A percentile compares a stretch with the other conserved stretches of the same genome.
These are phyloP conservation scores for Ruditapes philippinarum DNA, from an alignment of 1,140 invertebrate genomes.

Conservation along the genomic window DNA sequence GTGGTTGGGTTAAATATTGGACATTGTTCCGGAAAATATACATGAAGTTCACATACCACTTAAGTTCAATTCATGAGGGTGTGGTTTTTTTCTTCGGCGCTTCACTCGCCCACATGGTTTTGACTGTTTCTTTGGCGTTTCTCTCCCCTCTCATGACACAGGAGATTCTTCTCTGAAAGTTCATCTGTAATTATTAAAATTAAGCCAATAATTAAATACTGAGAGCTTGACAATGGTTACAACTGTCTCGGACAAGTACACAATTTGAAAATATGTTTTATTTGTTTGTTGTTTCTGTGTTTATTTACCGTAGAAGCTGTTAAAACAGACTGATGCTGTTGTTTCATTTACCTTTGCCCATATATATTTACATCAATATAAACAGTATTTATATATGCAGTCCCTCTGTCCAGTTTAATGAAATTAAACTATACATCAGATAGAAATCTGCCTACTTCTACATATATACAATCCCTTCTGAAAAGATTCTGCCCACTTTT, in stretches of 20 bases:
- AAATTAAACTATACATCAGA: too few relatives aligned
- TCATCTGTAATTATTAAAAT: slow-evolving; percentile 27
- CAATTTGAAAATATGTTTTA: neutral
- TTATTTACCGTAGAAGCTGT: neutral
- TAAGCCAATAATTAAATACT: too few relatives aligned
- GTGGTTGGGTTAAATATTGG: slow-evolving; percentile 25
- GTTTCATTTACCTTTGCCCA: too few relatives aligned
- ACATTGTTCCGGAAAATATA: slow-evolving; percentile 25
- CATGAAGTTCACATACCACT: slow-evolving; percentile 12
- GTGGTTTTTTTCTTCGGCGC: slow-evolving; percentile 7
- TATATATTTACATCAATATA: too few relatives aligned
- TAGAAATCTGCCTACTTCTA: too few relatives aligned
- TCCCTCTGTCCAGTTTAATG: too few relatives aligned
- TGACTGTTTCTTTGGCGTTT: slow-evolving; percentile 29
- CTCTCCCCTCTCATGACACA: neutral
- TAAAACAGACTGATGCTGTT: too few relatives aligned
- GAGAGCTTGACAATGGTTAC: slow-evolving; percentile 7
- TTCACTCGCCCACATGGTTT: neutral
- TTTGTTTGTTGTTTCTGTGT: neutral
- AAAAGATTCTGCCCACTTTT: slow-evolving; percentile 13
- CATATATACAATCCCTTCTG: slow-evolving; percentile 26
- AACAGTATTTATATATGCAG: too few relatives aligned
- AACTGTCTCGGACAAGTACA: slow-evolving; percentile 25
- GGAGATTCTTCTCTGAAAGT: slow-evolving; percentile 10
- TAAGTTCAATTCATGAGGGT: slow-evolving; percentile 19